phyloP scores from a whole-genome alignment of 2,797 vertebrate species.

The Sebastolobus altivelis region DNA sequence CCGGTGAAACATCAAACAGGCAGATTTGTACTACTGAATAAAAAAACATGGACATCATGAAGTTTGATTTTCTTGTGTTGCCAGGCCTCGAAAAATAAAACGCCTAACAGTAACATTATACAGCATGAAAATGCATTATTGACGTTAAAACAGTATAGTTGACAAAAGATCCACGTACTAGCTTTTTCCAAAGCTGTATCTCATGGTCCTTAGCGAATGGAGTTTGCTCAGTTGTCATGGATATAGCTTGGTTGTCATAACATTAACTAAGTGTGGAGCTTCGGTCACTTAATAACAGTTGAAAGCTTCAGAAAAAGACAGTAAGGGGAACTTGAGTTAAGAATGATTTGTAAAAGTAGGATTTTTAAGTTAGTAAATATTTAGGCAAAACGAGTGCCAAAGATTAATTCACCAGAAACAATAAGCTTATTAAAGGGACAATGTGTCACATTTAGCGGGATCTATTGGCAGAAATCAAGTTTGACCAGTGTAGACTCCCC shows the following conservation, averaged over 20 bases:
- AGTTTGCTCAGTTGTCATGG: neutral
- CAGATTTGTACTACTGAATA: neutral
- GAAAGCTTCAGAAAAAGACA: neutral
- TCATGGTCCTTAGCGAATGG: neutral
- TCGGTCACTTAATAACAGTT: neutral
- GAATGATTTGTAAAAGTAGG: neutral
- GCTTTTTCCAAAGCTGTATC: neutral
- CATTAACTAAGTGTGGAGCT: neutral
- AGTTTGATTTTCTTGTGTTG: neutral
- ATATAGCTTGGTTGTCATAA: neutral
- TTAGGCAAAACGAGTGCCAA: neutral
- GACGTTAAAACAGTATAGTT: neutral
- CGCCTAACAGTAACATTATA: neutral
- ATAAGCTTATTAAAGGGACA: neutral
- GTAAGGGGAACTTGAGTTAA: neutral
- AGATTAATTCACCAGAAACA: constrained; percentile 10
- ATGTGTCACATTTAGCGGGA: too few species aligned
- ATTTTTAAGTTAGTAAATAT: neutral
- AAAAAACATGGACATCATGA: neutral
- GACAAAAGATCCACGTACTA: neutral
- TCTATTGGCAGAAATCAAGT: too few species aligned
- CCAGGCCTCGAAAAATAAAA: neutral
- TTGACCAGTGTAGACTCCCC: too few species aligned
- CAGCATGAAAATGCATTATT: neutral
- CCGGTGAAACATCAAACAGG: constrained; percentile 8